phyloP scores from a whole-genome alignment of 1,140 invertebrate species.

The Macrobrachium nipponense region DNA sequence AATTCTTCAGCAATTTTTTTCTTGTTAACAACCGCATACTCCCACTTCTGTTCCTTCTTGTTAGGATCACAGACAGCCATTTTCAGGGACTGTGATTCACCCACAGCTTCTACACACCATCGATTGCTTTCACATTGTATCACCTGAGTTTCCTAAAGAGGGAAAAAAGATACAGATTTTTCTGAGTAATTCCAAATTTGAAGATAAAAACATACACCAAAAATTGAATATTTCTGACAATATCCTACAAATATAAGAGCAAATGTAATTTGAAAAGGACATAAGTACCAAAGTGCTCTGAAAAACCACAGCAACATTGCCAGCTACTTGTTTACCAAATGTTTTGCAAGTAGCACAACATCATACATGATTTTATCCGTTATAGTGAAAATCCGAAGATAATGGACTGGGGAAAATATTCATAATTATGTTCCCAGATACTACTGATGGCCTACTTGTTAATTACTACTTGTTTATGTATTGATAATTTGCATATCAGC shows the following conservation, averaged over 20 bases:
- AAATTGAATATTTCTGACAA: not conserved
- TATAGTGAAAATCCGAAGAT: too few relatives aligned
- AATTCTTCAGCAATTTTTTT: conserved; percentile 30
- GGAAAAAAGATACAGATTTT: not conserved
- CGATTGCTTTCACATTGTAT: conserved; percentile 17
- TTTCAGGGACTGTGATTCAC: not conserved
- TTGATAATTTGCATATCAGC: too few relatives aligned
- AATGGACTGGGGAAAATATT: too few relatives aligned
- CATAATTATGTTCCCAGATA: too few relatives aligned
- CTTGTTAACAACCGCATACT: conserved; percentile 15
- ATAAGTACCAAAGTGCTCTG: too few relatives aligned
- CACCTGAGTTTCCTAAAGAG: conserved; percentile 36
- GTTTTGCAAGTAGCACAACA: not conserved
- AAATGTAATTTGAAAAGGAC: too few relatives aligned
- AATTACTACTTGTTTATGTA: too few relatives aligned
- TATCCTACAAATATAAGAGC: too few relatives aligned
- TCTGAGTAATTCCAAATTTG: not conserved
- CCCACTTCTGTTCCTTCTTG: conserved; percentile 42
- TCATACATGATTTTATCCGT: not conserved
- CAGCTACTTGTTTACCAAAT: too few relatives aligned
- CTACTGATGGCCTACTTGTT: too few relatives aligned
- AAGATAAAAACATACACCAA: not conserved
- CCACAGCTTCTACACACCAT: conserved; percentile 42
- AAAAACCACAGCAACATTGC: too few relatives aligned
- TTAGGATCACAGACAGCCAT: conserved; percentile 26